Evolutionary conservation across 2,113 vertebrate genomes (phyloP).

Genomic region (Lasiurus cinereus): DNA sequence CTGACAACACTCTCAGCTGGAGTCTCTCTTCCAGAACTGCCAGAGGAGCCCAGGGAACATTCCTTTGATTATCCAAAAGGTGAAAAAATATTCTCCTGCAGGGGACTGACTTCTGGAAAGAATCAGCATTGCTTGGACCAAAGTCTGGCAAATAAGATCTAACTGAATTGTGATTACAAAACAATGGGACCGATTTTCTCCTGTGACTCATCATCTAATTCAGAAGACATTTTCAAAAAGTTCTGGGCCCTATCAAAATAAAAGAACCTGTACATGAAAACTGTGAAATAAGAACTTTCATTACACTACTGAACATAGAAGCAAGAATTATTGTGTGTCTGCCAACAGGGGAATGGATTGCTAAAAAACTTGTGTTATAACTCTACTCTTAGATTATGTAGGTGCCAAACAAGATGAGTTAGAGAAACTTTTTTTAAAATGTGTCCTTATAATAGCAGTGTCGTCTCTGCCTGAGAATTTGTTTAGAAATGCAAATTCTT

Average conservation of each 20-base stretch:
- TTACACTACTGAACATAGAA: background rate
- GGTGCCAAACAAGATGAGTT: background rate
- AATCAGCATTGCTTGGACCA: background rate
- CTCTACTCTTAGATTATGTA: background rate
- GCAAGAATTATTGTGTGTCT: background rate
- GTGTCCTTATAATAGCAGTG: background rate
- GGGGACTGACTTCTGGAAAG: background rate
- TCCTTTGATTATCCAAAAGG: conserved; percentile 14
- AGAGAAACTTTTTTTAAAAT: conserved; percentile 5
- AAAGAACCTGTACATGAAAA: conserved; percentile 9
- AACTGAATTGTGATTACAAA: conserved; percentile 63
- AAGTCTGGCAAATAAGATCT: conserved; percentile 44
- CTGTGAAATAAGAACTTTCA: background rate
- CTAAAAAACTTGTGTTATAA: background rate
- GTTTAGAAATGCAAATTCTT: conserved; percentile 3
- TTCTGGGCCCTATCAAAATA: conserved; percentile 46
- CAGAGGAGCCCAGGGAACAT: background rate
- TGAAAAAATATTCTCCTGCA: conserved; percentile 45
- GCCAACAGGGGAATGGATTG: background rate
- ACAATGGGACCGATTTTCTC: conserved; percentile 57
- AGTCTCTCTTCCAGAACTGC: background rate
- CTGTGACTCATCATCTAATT: conserved; percentile 50
- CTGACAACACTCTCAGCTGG: background rate
- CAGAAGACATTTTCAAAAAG: conserved; percentile 27
- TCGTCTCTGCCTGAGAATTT: background rate